Conservation (phyloP, 2,888 invertebrate species). For the Gastrophysa polygoni region DNA sequence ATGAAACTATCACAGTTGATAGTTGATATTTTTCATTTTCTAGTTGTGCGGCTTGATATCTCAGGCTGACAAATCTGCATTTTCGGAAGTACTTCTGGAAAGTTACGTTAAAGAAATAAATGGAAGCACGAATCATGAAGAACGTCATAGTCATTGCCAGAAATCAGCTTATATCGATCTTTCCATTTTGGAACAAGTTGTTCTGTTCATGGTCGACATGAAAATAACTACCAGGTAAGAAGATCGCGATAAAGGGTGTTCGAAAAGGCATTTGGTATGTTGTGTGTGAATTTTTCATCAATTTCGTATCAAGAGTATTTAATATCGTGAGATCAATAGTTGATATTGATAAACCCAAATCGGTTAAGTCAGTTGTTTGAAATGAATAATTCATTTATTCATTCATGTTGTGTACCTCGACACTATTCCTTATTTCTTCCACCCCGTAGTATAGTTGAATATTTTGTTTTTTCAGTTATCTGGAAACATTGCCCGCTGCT, state of each 20-base stretch:
- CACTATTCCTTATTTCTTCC: too few relatives aligned
- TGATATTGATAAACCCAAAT: too few relatives aligned
- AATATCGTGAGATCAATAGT: too few relatives aligned
- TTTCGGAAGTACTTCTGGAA: slow-evolving; percentile 37
- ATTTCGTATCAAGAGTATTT: too few relatives aligned
- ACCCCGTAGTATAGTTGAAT: too few relatives aligned
- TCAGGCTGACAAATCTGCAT: slow-evolving; percentile 27
- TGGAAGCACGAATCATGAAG: slow-evolving; percentile 8
- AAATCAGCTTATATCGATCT: slow-evolving; percentile 31
- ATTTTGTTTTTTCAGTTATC: slow-evolving; percentile 60
- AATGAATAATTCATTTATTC: too few relatives aligned
- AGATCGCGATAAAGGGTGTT: background rate
- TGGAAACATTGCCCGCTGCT: slow-evolving; percentile 75
- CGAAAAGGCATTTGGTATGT: too few relatives aligned
- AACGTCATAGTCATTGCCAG: slow-evolving; percentile 10
- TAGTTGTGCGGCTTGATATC: slow-evolving; percentile 46
- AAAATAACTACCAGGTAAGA: slow-evolving; percentile 64
- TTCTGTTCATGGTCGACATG: slow-evolving; percentile 63
- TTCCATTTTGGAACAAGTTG: slow-evolving; percentile 57
- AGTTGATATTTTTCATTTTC: slow-evolving; percentile 24
- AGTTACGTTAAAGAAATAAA: slow-evolving; percentile 40
- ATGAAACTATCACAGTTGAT: too few relatives aligned
- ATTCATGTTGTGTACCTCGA: too few relatives aligned
- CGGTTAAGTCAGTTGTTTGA: too few relatives aligned
- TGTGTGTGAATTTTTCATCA: too few relatives aligned